Base-by-base conservation (phyloP, 2,113 vertebrate genomes). In the Oryzias melastigma region DNA sequence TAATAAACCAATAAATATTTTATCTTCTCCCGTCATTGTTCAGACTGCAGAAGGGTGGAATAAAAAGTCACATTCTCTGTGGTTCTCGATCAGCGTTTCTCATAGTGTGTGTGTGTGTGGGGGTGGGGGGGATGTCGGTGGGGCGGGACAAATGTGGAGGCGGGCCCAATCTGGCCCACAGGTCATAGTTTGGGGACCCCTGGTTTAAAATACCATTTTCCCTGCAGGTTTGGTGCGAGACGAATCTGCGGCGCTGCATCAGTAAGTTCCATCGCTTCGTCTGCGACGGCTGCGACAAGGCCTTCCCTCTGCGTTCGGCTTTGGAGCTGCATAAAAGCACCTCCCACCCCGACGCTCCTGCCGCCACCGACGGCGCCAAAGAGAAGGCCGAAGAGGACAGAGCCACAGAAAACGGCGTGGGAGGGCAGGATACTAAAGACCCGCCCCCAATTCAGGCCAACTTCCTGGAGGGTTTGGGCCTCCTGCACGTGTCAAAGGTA, bases 141-240 rank as follows among this genome's bases (percentile, higher is more conserved):
- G n/a, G n/a, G n/a, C n/a, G n/a, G n/a, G 22, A 2, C 22, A 22
- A 22, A 22, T 22, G 22, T 22, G 22, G 22, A 22, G 2, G 22
- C 22, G 22, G 22, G 22, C 22, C 22, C 3, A 3, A 22, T 22
- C 2, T 3, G 22, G 22, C 22, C 22, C 22, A 3, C 22, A 3
- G 22, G 22, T 3, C 22, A 3, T 22, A 22, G 22, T 22, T 22
- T 22, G 2, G 22, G 22, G 22, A 2, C 22, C 22, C 22, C 22
- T 22, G 22, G 22, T 14, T 12, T 60, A 49, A 16, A 58, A 13
- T 3, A 17, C 0, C 3, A 0, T 55, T 14, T 27, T 27, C 41
- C 1, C 5, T n/a, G 0, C 86, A 99, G 97, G 94, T 97, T 43
- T 99, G 97, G 97, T 99, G 97, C 42, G 97, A 99, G 84, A 95